Evolutionary conservation across 2,888 invertebrate genomes (phyloP).

Genomic region (Nasonia oneida): DNA sequence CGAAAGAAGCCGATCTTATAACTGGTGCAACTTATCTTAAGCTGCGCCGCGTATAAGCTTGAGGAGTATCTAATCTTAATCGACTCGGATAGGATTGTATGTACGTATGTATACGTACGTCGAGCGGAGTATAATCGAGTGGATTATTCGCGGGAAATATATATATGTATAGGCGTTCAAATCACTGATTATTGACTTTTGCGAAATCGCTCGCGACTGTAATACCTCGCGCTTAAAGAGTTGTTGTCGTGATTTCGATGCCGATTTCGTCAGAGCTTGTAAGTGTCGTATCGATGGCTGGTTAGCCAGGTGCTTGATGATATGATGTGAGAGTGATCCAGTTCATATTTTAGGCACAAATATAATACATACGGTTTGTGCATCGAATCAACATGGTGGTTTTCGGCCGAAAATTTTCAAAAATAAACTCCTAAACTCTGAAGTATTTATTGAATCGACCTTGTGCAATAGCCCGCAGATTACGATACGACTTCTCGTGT

Average conservation of each 20-base stretch:
- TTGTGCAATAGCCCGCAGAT: not conserved
- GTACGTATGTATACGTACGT: not conserved
- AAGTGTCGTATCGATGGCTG: not conserved
- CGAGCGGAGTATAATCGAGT: not conserved
- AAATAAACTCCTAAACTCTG: no score
- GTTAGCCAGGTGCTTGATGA: not conserved
- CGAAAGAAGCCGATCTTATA: not conserved
- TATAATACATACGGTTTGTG: no score
- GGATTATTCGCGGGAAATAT: not conserved
- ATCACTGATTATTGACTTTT: constrained; percentile 13
- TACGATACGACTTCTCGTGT: not conserved
- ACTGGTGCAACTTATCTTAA: not conserved
- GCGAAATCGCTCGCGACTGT: not conserved
- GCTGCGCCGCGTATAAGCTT: not conserved
- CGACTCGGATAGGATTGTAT: not conserved
- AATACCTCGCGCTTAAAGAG: not conserved
- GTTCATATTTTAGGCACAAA: not conserved
- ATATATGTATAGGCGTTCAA: not conserved
- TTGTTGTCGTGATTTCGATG: not conserved
- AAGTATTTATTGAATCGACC: not conserved
- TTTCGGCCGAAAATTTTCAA: no score
- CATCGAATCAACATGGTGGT: no score
- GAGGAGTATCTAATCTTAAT: constrained; percentile 46
- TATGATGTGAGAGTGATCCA: not conserved
- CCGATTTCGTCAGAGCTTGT: constrained; percentile 26